These are phyloP conservation scores for Avahi laniger DNA, from an alignment of 2,797 vertebrate genomes.

Conservation along the genomic window DNA sequence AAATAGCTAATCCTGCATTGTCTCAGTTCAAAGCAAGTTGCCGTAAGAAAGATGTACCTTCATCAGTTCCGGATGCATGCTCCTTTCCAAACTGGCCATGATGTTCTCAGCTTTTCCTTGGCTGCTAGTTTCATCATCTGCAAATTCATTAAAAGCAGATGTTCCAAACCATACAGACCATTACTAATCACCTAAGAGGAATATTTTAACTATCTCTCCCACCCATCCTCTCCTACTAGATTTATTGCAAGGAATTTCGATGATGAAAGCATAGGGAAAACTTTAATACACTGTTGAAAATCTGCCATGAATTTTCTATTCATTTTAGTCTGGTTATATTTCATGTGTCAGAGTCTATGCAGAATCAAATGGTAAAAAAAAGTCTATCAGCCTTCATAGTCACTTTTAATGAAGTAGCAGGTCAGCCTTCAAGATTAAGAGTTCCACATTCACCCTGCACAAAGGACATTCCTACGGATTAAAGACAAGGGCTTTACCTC, in stretches of 20 bases:
- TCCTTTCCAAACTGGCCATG: constrained; percentile 94
- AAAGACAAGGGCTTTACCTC: constrained; percentile 11
- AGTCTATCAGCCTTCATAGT: constrained; percentile 20
- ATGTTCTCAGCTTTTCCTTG: constrained; percentile 95
- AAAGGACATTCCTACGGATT: constrained; percentile 36
- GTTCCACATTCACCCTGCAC: background rate
- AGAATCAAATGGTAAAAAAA: constrained; percentile 45
- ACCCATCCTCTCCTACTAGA: constrained; percentile 56
- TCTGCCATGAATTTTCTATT: constrained; percentile 73
- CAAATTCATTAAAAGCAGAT: constrained; percentile 83
- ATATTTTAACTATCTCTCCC: constrained; percentile 48
- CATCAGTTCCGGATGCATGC: constrained; percentile 95
- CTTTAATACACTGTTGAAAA: constrained; percentile 76
- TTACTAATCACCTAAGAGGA: constrained; percentile 68
- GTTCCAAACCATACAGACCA: constrained; percentile 72
- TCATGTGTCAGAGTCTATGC: constrained; percentile 40
- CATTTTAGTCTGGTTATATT: constrained; percentile 70
- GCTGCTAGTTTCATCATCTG: constrained; percentile 93
- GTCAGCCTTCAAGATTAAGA: constrained; percentile 36
- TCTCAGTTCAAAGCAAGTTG: constrained; percentile 52
- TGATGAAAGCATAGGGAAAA: constrained; percentile 65
- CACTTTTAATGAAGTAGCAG: constrained; percentile 59
- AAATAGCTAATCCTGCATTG: constrained; percentile 4
- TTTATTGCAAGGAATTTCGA: constrained; percentile 72
- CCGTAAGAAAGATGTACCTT: constrained; percentile 90